Conservation (phyloP, 92 coral and sea anemone species). For the Plumapathes pennacea region DNA sequence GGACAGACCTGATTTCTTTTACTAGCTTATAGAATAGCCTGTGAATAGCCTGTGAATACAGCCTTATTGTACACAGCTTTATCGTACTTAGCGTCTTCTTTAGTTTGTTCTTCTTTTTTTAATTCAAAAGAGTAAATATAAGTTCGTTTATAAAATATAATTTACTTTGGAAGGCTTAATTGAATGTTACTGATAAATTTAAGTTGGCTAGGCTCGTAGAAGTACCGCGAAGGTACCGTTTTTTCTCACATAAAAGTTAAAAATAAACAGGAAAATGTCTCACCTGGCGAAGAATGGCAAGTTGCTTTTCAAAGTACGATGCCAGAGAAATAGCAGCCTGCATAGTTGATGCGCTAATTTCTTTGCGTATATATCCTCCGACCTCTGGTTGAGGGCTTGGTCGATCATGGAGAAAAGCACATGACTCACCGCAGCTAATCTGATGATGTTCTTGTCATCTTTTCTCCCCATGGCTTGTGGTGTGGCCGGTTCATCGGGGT, state of each 20-base stretch:
- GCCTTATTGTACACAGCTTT: too few relatives aligned
- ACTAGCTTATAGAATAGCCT: too few relatives aligned
- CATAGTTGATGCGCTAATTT: constrained; percentile 2
- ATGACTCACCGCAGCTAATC: constrained; percentile 14
- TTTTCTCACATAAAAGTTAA: background rate
- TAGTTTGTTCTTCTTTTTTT: too few relatives aligned
- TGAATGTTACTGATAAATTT: too few relatives aligned
- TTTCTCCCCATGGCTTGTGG: background rate
- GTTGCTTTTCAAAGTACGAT: constrained; percentile 5
- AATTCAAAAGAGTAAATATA: too few relatives aligned
- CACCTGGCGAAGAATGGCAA: constrained; percentile 9
- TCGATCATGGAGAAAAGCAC: constrained; percentile 6
- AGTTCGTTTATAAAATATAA: too few relatives aligned
- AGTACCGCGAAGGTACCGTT: too few relatives aligned
- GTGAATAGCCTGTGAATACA: too few relatives aligned
- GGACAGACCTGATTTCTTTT: too few relatives aligned
- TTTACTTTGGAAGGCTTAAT: too few relatives aligned
- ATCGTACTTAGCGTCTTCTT: too few relatives aligned
- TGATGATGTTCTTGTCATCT: constrained; percentile 13
- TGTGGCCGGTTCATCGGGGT: background rate
- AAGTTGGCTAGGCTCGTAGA: too few relatives aligned
- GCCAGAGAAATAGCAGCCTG: constrained; percentile 14
- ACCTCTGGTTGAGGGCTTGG: constrained; percentile 25
- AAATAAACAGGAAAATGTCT: background rate
- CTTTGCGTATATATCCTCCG: constrained; percentile 3